Evolutionary conservation across 1,140 invertebrate genomes (phyloP), one percentile per base, ranked within the genome.

Genomic region (Panagrolaimus sp.): DNA sequence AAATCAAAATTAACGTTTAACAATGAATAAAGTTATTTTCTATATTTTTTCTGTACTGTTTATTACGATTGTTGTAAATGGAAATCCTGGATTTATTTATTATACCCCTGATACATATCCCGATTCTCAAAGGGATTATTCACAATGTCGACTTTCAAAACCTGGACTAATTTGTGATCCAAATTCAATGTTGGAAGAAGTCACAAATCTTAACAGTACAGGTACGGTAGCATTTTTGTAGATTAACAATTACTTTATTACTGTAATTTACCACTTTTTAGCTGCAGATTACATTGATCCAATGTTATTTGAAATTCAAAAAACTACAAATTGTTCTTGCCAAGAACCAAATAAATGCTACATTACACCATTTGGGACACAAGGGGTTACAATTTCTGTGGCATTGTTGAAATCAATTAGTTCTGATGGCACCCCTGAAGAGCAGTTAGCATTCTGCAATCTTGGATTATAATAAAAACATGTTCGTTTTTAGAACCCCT

Each of bases 361-460:
- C 3, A 21, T 17, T 12, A 38, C 32, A 38, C 32, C 32, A 38
- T 38, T 4, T 38, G 52, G 28, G 14, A 21, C 5, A 17, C 67
- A 44, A 15, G 68, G 68, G 9, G 71, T 68, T 28, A 24, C 68
- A 6, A 28, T 70, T 32, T 70, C 68, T 8, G 63, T 70, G 2
- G 68, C 45, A 7, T 9, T 70, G 5, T 55, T 70, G 26, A 67
- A 55, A n/a, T 43, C 38, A 12, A 70, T 67, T 70, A 21, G 38
- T 8, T 38, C 63, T 24, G 65, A 55, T 68, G 15, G 15, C 24
- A 67, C 15, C 5, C 17, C 10, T 9, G 24, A 24, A 8, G 48
- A 63, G n/a, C 26, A 26, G 52, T 58, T 4, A 58, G 52, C 5
- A 2, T 14, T 28, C 15, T 63, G n/a, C n/a, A 17, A 28, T 24